phyloP scores from a whole-genome alignment of 2,888 invertebrate species.

The Drosophila infuscata region DNA sequence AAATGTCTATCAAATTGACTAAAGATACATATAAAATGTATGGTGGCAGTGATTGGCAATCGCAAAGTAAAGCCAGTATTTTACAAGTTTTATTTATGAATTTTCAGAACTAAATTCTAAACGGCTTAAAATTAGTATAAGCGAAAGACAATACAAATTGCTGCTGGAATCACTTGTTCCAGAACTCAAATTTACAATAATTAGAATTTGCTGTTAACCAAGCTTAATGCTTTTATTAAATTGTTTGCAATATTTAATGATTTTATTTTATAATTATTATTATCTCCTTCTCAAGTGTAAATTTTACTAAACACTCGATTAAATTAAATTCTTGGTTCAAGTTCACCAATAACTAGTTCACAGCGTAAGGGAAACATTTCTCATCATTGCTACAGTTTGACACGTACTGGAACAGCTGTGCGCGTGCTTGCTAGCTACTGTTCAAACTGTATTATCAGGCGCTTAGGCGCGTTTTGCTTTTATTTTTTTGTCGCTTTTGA shows the following conservation, averaged over 20 bases:
- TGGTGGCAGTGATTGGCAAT: background rate
- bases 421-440: background rate
- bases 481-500: constrained; percentile 11
- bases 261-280: background rate
- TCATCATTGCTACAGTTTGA: constrained; percentile 40
- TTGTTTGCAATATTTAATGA: background rate
- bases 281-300: background rate
- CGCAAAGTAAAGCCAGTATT: background rate
- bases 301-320: background rate
- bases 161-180: background rate
- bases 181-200: background rate
- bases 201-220: background rate
- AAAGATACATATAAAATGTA: background rate
- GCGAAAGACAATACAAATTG: background rate
- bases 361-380: constrained; percentile 1
- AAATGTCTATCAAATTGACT: background rate
- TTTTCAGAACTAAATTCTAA: background rate
- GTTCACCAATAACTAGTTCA: constrained; percentile 34
- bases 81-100: background rate
- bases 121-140: background rate
- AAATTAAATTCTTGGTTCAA: background rate
- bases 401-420: background rate
- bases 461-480: constrained; percentile 35
- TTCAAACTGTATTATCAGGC: constrained; percentile 69
- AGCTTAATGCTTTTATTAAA: too few species aligned